Evolutionary conservation across 2,888 invertebrate genomes (phyloP).

Genomic region (Drosophila mimica): DNA sequence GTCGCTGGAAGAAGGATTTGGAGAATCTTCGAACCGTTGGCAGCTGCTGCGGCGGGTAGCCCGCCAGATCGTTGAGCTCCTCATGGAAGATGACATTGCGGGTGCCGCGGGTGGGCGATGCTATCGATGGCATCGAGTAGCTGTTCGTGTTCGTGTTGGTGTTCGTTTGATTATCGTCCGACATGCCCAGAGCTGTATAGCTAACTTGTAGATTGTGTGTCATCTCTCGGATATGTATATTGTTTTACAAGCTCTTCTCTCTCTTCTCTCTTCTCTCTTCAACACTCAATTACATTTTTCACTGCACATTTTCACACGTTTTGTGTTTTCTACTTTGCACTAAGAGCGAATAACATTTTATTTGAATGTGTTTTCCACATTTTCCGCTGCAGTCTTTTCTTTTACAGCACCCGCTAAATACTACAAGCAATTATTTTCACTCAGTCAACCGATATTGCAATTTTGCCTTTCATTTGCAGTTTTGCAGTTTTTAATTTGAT

Average conservation of each 20-base stretch:
- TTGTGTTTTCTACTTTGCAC: conserved; percentile 4
- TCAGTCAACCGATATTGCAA: conserved; percentile 20
- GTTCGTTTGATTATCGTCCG: conserved; percentile 84
- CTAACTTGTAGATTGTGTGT: conserved; percentile 85
- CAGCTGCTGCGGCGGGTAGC: conserved; percentile 77
- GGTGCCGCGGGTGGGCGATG: conserved; percentile 72
- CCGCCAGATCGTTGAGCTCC: conserved; percentile 76
- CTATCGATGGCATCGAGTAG: conserved; percentile 83
- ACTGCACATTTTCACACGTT: conserved; percentile 24
- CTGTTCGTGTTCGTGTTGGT: conserved; percentile 59
- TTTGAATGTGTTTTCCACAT: not conserved
- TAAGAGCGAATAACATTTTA: not conserved
- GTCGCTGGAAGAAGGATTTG: conserved; percentile 86
- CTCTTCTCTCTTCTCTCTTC: not conserved
- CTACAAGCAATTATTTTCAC: conserved; percentile 22
- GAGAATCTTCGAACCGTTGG: conserved; percentile 83
- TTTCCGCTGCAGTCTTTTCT: conserved; percentile 18
- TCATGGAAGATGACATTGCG: conserved; percentile 85
- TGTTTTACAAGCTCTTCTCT: conserved; percentile 1
- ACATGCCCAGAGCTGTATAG: conserved; percentile 85
- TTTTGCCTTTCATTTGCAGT: conserved; percentile 28
- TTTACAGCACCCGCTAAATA: conserved; percentile 27
- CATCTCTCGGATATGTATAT: conserved; percentile 75
- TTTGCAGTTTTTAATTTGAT: conserved; percentile 27
- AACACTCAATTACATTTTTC: not conserved